Evolutionary conservation across 1,140 invertebrate genomes (phyloP), one percentile per base, ranked within the genome.

Genomic region (Eciton burchellii): DNA sequence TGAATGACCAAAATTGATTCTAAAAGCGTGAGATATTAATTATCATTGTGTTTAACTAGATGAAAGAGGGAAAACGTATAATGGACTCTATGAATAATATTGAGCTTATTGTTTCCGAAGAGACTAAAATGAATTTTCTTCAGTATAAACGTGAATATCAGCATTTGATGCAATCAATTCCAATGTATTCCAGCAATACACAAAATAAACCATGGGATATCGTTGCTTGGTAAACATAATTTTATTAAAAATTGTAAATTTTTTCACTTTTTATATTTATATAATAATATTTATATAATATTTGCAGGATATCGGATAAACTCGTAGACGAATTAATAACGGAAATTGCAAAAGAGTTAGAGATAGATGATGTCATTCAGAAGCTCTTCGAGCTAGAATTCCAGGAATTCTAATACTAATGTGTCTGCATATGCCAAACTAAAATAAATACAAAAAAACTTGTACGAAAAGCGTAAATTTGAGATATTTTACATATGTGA

Each of bases 181-280:
- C 92, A 74, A 93, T 94, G 93, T 93, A 94, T 62, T 89, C 88
- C 26, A 93, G 90, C 74, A 92, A 89, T 43, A 91, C 91, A 9
- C 89, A 89, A 59, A 93, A 93, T 57, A 93, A 93, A 87, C 93
- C 93, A 4, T 94, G 93, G 92, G 90, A 93, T 60, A 84, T 94
- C 21, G 90, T 94, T 14, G 89, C 90, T n/a, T 94, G 92, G 92
- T 93, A 87, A 91, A 49, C 81, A 81, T 71, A 79, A 62, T 47
- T 35, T 21, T 26, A 2, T n/a, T 3, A 45, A 43, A 29, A 60
- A 79, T 35, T 35, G 6, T 19, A 54, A 29, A 79, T 14, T 41
- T 45, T 82, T 2, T 41, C 54, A 11, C 12, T 29, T 1, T 14
- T 0, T 21, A 45, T 16, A 49, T 79, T 54, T 41, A n/a, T 49